Percentiles rank a stretch among this genome's conserved stretches.
phyloP scores from a whole-genome alignment of 2,888 invertebrate species.

The Sycophila texana region DNA sequence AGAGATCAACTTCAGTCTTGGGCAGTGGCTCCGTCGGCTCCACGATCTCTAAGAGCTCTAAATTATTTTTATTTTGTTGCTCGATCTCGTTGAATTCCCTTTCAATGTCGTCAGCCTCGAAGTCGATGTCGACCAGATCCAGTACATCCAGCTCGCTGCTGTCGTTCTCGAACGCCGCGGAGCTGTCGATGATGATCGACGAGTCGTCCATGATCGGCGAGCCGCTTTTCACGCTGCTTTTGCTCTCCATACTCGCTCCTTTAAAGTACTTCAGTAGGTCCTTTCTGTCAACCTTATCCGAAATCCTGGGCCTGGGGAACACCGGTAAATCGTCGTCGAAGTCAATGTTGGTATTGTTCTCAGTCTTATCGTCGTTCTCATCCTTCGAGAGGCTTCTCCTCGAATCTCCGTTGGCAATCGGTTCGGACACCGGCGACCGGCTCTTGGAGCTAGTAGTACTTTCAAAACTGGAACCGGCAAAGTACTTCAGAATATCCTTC shows the following conservation, averaged over 20 bases:
- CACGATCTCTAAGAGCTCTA: constrained; percentile 40
- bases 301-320: constrained; percentile 66
- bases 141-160: constrained; percentile 48
- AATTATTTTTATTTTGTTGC: constrained; percentile 48
- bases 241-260: constrained; percentile 36
- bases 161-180: constrained; percentile 56
- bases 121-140: constrained; percentile 9
- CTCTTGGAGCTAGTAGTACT: too few species aligned
- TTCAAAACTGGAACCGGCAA: too few species aligned
- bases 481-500: constrained; percentile 19
- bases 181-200: too few species aligned
- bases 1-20: constrained; percentile 15
- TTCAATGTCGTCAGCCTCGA: constrained; percentile 48
- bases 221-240: constrained; percentile 1
- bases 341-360: too few species aligned
- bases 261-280: constrained; percentile 71
- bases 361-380: neutral
- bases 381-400: neutral
- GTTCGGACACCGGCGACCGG: too few species aligned
- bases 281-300: constrained; percentile 67
- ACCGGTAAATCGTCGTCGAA: constrained; percentile 53
- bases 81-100: constrained; percentile 52
- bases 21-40: constrained; percentile 6
- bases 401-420: too few species aligned
- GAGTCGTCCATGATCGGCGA: neutral